Base-by-base conservation (phyloP, 2,888 invertebrate species). In the Drosophila austrosaltans region DNA sequence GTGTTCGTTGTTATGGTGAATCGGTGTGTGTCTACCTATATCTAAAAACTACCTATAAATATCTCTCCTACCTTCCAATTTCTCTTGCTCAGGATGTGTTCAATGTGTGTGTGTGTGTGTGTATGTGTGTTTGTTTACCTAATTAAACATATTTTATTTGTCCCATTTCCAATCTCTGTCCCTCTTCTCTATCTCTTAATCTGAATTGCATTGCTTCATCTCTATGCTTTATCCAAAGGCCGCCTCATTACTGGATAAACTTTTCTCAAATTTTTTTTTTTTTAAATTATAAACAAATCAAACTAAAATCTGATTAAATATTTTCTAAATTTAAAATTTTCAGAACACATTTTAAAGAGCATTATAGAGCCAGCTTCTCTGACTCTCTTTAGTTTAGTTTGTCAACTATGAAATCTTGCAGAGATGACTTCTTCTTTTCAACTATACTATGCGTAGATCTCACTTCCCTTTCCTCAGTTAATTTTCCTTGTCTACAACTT, bases 1-100 rank as follows among this genome's bases (percentile, higher is more conserved):
- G 65, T 82, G 53, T 57, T 12, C 44, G 10, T 1, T 48, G 25
- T 48, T 48, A 12, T 12, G 22, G 25, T 63, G 54, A 72, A 22
- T 64, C 59, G 60, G 53, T 54, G 54, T 67, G 56, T 63, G 61
- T 53, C 1, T 54, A 30, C 28, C 16, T 57, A 12, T n/a, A 30
- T 39, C 39, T 57, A 4, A 36, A 36, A 36, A 36, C 36, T 36
- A 10, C 40, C 12, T 57, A 12, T 6, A n/a, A 20, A 12, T 6
- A n/a, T 12, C 22, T 57, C 8, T 36, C 12, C 10, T 57, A 39
- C 22, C 57, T 57, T 25, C 10, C 57, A 22, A n/a, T 2, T 36
- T 57, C 54, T 54, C 54, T 54, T 16, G 16, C 7, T 54, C 8
- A 54, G 20, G 16, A 54, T 16, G 22, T 10, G 53, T 53, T 53